phyloP scores from a whole-genome alignment of 2,888 invertebrate species.

The Polia nebulosa region DNA sequence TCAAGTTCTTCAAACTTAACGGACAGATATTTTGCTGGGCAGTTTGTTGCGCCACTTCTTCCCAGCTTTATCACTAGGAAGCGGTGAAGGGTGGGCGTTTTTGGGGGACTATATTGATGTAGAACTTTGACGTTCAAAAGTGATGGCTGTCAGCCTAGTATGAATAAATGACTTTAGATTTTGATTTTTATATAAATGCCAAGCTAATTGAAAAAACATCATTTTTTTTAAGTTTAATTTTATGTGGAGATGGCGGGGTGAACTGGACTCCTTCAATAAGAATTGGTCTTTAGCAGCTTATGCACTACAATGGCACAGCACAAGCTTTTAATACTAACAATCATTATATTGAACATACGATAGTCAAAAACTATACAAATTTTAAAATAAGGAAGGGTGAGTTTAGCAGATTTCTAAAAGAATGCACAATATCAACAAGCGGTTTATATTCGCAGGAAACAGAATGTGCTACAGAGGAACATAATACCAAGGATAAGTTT shows the following conservation, averaged over 20 bases:
- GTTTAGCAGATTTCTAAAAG: slow-evolving; percentile 17
- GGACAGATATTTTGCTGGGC: no score
- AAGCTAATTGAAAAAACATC: background rate
- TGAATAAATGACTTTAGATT: no score
- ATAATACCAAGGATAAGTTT: slow-evolving; percentile 20
- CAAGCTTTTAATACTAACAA: background rate
- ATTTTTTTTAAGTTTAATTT: background rate
- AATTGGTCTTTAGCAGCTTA: background rate
- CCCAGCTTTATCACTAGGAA: no score
- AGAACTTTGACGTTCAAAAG: no score
- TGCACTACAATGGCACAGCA: background rate
- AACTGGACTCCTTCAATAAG: background rate
- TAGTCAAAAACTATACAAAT: background rate
- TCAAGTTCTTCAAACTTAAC: no score
- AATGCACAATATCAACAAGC: slow-evolving; percentile 29
- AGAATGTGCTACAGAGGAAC: slow-evolving; percentile 67
- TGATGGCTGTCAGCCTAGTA: no score
- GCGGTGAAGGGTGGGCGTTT: no score
- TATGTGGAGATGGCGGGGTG: background rate
- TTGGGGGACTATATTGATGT: no score
- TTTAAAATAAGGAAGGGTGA: slow-evolving; percentile 23
- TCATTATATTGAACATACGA: background rate
- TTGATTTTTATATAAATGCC: no score
- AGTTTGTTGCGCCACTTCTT: no score
- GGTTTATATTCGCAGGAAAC: slow-evolving; percentile 73